Conservation (phyloP, 2,797 vertebrate species). For the Bradypus variegatus region DNA sequence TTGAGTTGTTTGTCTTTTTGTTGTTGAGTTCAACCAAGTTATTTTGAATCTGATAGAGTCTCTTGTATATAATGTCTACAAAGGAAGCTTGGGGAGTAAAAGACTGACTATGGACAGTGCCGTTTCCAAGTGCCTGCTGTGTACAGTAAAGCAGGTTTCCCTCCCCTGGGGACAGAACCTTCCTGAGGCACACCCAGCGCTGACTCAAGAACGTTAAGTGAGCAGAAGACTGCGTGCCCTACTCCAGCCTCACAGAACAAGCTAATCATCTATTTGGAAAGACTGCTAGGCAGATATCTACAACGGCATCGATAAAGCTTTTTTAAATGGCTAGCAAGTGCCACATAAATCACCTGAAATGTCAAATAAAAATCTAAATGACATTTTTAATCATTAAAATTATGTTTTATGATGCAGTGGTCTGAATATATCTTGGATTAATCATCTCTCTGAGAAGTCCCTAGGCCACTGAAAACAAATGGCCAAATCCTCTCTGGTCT, state of each 20-base stretch:
- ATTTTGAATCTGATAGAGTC: neutral
- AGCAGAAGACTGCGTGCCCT: neutral
- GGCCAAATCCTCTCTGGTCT: neutral
- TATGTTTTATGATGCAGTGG: neutral
- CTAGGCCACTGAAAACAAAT: neutral
- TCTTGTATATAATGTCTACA: neutral
- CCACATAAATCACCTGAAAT: conserved; percentile 9
- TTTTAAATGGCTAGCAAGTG: neutral
- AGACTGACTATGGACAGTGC: neutral
- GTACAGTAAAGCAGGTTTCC: neutral
- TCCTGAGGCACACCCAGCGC: neutral
- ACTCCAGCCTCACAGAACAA: neutral
- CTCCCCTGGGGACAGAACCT: neutral
- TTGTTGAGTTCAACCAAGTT: neutral
- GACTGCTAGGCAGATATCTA: neutral
- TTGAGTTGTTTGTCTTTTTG: too few relatives aligned
- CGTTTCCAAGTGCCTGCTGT: neutral
- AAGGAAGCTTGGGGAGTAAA: neutral
- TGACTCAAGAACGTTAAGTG: neutral
- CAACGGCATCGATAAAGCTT: neutral
- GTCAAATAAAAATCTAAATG: conserved; percentile 6
- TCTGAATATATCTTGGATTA: neutral
- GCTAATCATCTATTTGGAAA: neutral
- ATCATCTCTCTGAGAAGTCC: neutral
- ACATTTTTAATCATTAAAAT: conserved; percentile 41